Evolutionary conservation across 2,888 invertebrate genomes (phyloP).

Genomic region (Diarsia mendica): DNA sequence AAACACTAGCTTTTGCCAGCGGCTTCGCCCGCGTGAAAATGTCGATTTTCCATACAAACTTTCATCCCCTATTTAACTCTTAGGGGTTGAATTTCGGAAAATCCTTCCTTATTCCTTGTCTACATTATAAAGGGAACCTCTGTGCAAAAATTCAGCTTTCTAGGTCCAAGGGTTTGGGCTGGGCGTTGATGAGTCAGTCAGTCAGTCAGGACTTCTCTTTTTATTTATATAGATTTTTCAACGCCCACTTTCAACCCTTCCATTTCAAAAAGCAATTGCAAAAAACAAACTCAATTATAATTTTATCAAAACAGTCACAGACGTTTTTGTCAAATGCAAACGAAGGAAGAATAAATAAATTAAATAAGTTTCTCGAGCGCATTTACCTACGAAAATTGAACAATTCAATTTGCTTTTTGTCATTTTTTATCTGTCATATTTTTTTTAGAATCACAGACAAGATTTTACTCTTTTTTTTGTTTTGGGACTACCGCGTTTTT

Average conservation of each 20-base stretch:
- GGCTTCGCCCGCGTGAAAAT: no score
- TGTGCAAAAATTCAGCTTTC: no score
- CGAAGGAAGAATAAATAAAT: slow-evolving; percentile 60
- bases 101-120: no score
- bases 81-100: no score
- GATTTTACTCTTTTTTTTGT: slow-evolving; percentile 3
- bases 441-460: slow-evolving; percentile 22
- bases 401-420: slow-evolving; percentile 58
- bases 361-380: slow-evolving; percentile 56
- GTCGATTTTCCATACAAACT: no score
- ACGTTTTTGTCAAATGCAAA: slow-evolving; percentile 54
- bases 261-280: slow-evolving; percentile 43
- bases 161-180: no score
- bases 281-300: slow-evolving; percentile 59
- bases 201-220: no score
- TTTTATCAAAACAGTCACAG: slow-evolving; percentile 51
- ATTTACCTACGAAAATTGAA: slow-evolving; percentile 54
- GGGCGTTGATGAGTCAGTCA: no score
- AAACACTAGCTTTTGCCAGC: no score
- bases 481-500: slow-evolving; percentile 1
- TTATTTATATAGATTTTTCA: no score
- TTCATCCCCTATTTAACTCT: no score
- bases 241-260: slow-evolving; percentile 18
- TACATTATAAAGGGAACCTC: no score
- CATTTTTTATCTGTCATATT: slow-evolving; percentile 22